phyloP scores from a whole-genome alignment of 2,888 invertebrate species.

The Trisateles emortualis region DNA sequence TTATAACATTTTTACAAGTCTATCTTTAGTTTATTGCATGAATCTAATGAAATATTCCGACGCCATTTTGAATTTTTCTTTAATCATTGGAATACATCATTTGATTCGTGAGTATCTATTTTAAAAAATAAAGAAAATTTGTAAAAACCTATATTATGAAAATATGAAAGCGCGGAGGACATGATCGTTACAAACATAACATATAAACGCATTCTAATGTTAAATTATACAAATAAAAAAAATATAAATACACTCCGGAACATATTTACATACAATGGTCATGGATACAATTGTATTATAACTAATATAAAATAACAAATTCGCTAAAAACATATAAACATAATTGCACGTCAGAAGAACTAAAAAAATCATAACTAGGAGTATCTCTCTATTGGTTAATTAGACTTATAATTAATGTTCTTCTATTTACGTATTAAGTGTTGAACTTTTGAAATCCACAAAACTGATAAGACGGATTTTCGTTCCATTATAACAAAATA shows the following conservation, averaged over 20 bases:
- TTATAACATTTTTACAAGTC: slow-evolving; percentile 87
- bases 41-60: slow-evolving; percentile 66
- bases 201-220: slow-evolving; percentile 62
- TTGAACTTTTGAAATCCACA: slow-evolving; percentile 75
- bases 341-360: slow-evolving; percentile 78
- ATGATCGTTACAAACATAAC: slow-evolving; percentile 57
- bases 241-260: slow-evolving; percentile 74
- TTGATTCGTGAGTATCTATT: slow-evolving; percentile 58
- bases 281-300: slow-evolving; percentile 65
- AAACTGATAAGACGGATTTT: slow-evolving; percentile 81
- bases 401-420: slow-evolving; percentile 75
- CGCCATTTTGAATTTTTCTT: slow-evolving; percentile 34
- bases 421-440: slow-evolving; percentile 83
- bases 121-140: slow-evolving; percentile 62
- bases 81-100: slow-evolving; percentile 57
- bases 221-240: slow-evolving; percentile 61
- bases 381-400: slow-evolving; percentile 80
- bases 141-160: slow-evolving; percentile 61
- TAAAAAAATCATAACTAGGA: slow-evolving; percentile 77
- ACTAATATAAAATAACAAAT: slow-evolving; percentile 70
- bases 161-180: slow-evolving; percentile 61
- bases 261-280: slow-evolving; percentile 80
- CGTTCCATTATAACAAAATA: slow-evolving; percentile 60
- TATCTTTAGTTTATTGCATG: slow-evolving; percentile 75
- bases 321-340: slow-evolving; percentile 72